Conservation (phyloP, 2,797 vertebrate genomes). For the Siniperca scherzeri region DNA sequence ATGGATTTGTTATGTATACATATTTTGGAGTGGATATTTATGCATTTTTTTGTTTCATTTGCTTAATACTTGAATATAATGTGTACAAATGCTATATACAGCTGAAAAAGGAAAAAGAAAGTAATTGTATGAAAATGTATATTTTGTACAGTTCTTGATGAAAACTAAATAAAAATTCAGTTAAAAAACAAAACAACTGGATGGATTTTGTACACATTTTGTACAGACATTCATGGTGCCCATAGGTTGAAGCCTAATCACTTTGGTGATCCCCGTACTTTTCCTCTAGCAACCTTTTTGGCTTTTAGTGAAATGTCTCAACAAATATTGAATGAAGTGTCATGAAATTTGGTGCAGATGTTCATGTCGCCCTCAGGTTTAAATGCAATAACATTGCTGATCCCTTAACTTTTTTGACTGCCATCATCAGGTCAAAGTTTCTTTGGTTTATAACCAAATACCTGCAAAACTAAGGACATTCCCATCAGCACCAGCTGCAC, state of each 20-base stretch:
- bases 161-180: too few relatives aligned
- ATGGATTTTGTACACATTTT: neutral
- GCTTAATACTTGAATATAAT: too few relatives aligned
- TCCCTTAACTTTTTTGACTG: neutral
- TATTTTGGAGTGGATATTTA: too few relatives aligned
- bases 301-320: neutral
- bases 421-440: neutral
- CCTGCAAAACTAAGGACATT: neutral
- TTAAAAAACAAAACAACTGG: too few relatives aligned
- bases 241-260: neutral
- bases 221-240: neutral
- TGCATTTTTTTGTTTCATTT: too few relatives aligned
- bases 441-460: neutral
- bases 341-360: neutral
- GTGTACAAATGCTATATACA: too few relatives aligned
- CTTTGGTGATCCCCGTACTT: neutral
- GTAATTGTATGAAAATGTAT: too few relatives aligned
- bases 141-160: too few relatives aligned
- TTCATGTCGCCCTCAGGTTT: neutral
- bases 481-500: neutral
- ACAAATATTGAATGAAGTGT: neutral
- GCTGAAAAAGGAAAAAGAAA: too few relatives aligned
- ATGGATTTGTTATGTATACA: too few relatives aligned
- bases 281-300: neutral
- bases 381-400: neutral